phyloP scores from a whole-genome alignment of 1,140 invertebrate species.

The Mycetomoellerius zeteki region DNA sequence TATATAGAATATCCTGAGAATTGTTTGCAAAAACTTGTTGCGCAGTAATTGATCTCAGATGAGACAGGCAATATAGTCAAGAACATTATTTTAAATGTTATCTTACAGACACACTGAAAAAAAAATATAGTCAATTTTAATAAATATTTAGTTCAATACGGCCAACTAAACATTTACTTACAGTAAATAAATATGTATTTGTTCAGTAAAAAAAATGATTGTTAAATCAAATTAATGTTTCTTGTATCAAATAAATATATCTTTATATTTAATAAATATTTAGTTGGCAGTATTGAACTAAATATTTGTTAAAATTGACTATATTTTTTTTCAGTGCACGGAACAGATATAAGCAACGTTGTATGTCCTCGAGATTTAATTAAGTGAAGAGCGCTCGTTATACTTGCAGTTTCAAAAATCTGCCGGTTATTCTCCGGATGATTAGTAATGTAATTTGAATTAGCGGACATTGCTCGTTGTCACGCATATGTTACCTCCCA shows the following conservation, averaged over 20 bases:
- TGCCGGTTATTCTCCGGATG: not conserved
- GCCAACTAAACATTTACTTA: no score
- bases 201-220: no score
- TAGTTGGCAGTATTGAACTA: no score
- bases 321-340: no score
- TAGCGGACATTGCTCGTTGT: slow-evolving; percentile 21
- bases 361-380: slow-evolving; percentile 32
- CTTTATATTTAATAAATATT: no score
- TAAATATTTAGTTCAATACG: no score
- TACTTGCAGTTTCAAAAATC: slow-evolving; percentile 29
- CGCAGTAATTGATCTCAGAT: not conserved
- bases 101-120: not conserved
- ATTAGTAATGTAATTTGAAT: slow-evolving; percentile 46
- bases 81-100: slow-evolving; percentile 20
- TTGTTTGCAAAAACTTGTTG: not conserved
- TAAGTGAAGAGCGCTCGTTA: slow-evolving; percentile 52
- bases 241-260: no score
- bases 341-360: not conserved
- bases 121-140: no score
- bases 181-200: no score
- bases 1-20: not conserved
- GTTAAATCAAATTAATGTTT: no score
- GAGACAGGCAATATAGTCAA: not conserved
- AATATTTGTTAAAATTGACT: no score
- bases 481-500: slow-evolving; percentile 6